Percentiles rank a stretch among this genome's conserved stretches.
These are phyloP conservation scores for Dolichallabes microphthalmus DNA, from an alignment of 2,113 vertebrate species.

Conservation along the genomic window DNA sequence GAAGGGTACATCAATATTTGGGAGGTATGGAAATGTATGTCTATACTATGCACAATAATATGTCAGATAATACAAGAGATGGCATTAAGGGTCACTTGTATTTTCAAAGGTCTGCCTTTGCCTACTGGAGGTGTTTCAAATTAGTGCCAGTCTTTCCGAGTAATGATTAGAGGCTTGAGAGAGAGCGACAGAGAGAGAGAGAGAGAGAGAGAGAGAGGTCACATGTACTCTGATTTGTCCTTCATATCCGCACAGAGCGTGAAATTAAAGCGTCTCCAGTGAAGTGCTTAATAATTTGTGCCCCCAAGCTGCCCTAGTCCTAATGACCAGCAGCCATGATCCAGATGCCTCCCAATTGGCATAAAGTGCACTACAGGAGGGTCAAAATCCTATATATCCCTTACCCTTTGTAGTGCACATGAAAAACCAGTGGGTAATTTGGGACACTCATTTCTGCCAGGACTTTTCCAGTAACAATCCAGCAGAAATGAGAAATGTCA, in stretches of 20 bases:
- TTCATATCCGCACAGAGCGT: background rate
- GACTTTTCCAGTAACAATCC: conserved; percentile 27
- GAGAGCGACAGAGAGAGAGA: background rate
- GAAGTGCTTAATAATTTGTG: conserved; percentile 43
- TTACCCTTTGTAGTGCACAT: background rate
- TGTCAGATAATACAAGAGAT: too few species aligned
- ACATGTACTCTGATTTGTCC: background rate
- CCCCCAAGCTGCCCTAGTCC: conserved; percentile 30
- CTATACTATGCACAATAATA: too few species aligned
- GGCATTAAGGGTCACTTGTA: background rate
- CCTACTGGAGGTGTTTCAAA: background rate
- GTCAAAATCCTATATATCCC: too few species aligned
- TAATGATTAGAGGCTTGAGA: background rate
- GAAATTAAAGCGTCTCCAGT: conserved; percentile 14
- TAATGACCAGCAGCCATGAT: conserved; percentile 23
- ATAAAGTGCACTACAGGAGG: background rate
- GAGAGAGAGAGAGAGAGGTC: background rate
- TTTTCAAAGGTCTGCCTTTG: background rate
- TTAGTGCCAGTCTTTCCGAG: background rate
- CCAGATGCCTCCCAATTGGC: background rate
- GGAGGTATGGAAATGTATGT: background rate
- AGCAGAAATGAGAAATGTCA: background rate
- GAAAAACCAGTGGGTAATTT: background rate
- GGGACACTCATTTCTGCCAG: background rate
- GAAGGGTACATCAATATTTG: too few species aligned